Conservation (phyloP, 1,140 invertebrate genomes). For the Kradibia gibbosae region DNA sequence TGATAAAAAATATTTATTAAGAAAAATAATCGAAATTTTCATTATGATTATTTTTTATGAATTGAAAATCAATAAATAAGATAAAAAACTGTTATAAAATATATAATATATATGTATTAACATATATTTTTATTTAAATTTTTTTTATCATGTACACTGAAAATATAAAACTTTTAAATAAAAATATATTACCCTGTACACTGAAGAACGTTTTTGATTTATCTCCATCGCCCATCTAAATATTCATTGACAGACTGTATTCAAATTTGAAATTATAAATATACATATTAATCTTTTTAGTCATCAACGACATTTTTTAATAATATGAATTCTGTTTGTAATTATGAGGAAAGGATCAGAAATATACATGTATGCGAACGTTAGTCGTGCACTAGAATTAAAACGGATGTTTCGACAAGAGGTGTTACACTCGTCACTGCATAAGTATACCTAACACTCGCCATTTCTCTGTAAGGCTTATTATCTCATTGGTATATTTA, state of each 20-base stretch:
- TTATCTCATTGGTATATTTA: conserved; percentile 34
- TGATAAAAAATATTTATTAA: too few species aligned
- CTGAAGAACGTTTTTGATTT: conserved; percentile 43
- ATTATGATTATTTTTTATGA: too few species aligned
- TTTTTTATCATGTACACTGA: neutral
- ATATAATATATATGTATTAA: too few species aligned
- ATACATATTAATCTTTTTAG: neutral
- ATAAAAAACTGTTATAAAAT: too few species aligned
- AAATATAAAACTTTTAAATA: neutral
- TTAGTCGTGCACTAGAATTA: conserved; percentile 40
- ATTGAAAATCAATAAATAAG: too few species aligned
- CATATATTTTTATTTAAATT: conserved; percentile 6
- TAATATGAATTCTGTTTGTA: too few species aligned
- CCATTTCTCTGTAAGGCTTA: conserved; percentile 6
- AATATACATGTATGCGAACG: too few species aligned
- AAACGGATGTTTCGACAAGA: conserved; percentile 56
- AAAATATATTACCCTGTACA: neutral
- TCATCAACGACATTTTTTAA: neutral
- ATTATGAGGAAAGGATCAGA: too few species aligned
- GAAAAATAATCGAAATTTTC: too few species aligned
- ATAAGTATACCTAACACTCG: neutral
- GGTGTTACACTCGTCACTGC: conserved; percentile 54
- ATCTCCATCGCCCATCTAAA: neutral
- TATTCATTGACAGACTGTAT: neutral
- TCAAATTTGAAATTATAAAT: neutral